Conservation (phyloP, 2,113 vertebrate genomes). For the Perca flavescens region DNA sequence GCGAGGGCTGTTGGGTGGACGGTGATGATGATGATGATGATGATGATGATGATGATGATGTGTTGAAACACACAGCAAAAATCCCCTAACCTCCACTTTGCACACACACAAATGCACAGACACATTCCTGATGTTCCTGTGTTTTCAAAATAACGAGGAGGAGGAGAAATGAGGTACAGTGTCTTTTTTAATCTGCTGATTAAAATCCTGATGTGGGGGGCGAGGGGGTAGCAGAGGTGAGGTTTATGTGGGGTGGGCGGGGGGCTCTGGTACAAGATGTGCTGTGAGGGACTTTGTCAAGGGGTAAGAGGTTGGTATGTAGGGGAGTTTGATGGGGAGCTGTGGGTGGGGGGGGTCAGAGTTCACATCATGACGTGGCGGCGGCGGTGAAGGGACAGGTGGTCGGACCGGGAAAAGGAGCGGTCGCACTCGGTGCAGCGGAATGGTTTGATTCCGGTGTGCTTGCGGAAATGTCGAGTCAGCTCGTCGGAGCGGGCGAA, state of each 20-base stretch:
- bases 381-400: constrained; percentile 94
- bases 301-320: background rate
- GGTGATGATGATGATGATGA: constrained; percentile 23
- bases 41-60: constrained; percentile 23
- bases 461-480: constrained; percentile 96
- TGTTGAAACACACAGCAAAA: constrained; percentile 22
- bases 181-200: background rate
- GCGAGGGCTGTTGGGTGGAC: constrained; percentile 17
- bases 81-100: constrained; percentile 14
- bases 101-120: constrained; percentile 29
- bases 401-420: constrained; percentile 97
- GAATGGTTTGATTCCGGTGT: constrained; percentile 99
- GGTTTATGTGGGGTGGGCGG: background rate
- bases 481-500: constrained; percentile 97
- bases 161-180: constrained; percentile 17
- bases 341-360: background rate
- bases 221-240: background rate
- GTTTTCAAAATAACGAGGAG: constrained; percentile 24
- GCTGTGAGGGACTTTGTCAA: constrained; percentile 44
- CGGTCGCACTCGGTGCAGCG: constrained; percentile 96
- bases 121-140: constrained; percentile 41
- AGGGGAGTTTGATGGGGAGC: background rate
- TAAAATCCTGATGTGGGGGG: constrained; percentile 15
- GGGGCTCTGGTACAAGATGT: constrained; percentile 51
- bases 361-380: constrained; percentile 97